Percentiles rank a stretch among this genome's conserved stretches.
These are phyloP conservation scores for Trachymyrmex septentrionalis DNA, from an alignment of 1,140 invertebrate genomes.

Conservation along the genomic window DNA sequence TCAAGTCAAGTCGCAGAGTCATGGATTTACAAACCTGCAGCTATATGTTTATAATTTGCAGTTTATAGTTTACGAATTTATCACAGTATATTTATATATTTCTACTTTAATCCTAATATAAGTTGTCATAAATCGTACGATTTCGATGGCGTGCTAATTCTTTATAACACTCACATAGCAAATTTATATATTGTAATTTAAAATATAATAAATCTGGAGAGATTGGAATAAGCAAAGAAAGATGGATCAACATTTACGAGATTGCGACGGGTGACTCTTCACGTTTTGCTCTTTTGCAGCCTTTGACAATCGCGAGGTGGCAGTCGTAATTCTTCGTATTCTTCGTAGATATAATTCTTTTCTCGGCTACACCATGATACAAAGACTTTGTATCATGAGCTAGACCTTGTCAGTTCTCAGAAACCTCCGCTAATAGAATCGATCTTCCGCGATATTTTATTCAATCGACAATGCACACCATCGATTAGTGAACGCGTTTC, in stretches of 20 bases:
- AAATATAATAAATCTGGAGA: not conserved
- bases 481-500: conserved; percentile 5
- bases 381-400: too few relatives aligned
- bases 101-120: not conserved
- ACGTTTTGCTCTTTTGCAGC: conserved; percentile 9
- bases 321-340: conserved; percentile 32
- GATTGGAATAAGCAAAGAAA: not conserved
- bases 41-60: too few relatives aligned
- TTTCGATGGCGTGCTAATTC: not conserved
- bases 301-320: not conserved
- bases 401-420: not conserved
- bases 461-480: conserved; percentile 23
- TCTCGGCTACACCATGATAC: not conserved
- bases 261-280: conserved; percentile 13
- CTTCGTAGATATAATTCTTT: conserved; percentile 36
- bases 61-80: not conserved
- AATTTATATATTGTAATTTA: conserved; percentile 4
- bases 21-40: not conserved
- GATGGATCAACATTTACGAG: conserved; percentile 2
- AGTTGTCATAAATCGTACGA: not conserved
- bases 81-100: conserved; percentile 7
- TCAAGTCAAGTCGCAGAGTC: not conserved
- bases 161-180: not conserved
- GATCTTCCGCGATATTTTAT: conserved; percentile 41
- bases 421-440: conserved; percentile 29